Percentiles rank a stretch among this genome's conserved stretches.
Conservation (phyloP, 2,888 invertebrate genomes). For the Coelinius sp. region DNA sequence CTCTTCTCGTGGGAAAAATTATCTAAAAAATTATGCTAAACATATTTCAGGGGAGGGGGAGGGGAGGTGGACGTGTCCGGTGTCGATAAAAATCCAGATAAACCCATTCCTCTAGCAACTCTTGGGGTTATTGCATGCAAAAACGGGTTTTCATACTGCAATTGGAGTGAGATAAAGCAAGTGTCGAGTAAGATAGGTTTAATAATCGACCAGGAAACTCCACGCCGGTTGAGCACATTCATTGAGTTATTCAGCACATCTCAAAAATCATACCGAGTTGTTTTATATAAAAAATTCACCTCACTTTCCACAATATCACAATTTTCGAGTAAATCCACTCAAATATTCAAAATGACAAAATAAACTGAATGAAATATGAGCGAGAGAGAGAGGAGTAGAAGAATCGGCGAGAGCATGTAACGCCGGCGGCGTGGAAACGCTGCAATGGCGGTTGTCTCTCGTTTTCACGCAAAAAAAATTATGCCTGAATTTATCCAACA, state of each 20-base stretch:
- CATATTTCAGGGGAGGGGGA: background rate
- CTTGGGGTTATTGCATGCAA: background rate
- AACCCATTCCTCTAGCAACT: background rate
- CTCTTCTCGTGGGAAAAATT: background rate
- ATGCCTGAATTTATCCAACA: too few species aligned
- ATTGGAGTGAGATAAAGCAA: conserved; percentile 9
- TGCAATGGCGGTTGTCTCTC: conserved; percentile 36
- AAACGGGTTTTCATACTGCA: conserved; percentile 1
- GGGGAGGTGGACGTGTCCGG: background rate
- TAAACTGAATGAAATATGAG: background rate
- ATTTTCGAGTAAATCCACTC: background rate
- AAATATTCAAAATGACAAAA: background rate
- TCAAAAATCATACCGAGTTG: too few species aligned
- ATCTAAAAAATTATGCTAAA: background rate
- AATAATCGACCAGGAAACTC: conserved; percentile 6
- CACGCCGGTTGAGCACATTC: too few species aligned
- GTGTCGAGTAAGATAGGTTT: background rate
- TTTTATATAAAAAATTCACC: too few species aligned
- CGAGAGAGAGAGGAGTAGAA: background rate
- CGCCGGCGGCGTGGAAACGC: conserved; percentile 41
- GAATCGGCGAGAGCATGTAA: conserved; percentile 16
- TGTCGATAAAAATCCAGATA: conserved; percentile 18
- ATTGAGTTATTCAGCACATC: too few species aligned
- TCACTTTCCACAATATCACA: background rate
- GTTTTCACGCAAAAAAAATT: background rate